Evolutionary conservation across 2,797 vertebrate genomes (phyloP).

Genomic region (Lepilemur ruficaudatus): DNA sequence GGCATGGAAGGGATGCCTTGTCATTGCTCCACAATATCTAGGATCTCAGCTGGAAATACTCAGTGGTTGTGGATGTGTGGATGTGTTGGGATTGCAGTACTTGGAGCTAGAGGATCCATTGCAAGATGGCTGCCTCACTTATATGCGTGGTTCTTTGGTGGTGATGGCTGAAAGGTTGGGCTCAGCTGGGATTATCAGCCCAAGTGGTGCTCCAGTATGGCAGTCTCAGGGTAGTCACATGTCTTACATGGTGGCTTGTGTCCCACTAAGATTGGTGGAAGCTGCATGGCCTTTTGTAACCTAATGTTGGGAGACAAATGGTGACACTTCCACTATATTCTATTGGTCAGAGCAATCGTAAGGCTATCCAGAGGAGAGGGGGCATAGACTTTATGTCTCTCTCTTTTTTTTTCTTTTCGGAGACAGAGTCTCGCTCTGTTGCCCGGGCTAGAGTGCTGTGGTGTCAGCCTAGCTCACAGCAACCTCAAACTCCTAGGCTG

Average conservation of each 20-base stretch:
- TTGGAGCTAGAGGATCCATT: neutral
- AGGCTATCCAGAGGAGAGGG: neutral
- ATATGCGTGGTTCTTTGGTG: neutral
- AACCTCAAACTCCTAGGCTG: too few species aligned
- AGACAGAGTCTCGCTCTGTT: too few species aligned
- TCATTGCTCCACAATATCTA: neutral
- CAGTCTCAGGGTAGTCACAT: neutral
- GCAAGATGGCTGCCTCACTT: neutral
- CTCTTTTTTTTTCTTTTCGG: too few species aligned
- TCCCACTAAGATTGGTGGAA: neutral
- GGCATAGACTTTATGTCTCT: neutral
- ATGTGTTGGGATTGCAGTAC: neutral
- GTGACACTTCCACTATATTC: neutral
- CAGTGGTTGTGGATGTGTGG: neutral
- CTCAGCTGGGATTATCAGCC: neutral
- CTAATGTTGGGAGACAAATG: neutral
- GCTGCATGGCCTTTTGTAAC: neutral
- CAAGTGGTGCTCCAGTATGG: neutral
- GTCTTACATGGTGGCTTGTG: neutral
- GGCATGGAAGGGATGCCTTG: too few species aligned
- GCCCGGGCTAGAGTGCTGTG: too few species aligned
- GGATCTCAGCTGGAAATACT: neutral
- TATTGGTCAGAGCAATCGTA: neutral
- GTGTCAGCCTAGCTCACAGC: too few species aligned
- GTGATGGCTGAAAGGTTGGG: neutral